Base-by-base conservation (phyloP, 2,888 invertebrate genomes). In the Pollenia angustigena region DNA sequence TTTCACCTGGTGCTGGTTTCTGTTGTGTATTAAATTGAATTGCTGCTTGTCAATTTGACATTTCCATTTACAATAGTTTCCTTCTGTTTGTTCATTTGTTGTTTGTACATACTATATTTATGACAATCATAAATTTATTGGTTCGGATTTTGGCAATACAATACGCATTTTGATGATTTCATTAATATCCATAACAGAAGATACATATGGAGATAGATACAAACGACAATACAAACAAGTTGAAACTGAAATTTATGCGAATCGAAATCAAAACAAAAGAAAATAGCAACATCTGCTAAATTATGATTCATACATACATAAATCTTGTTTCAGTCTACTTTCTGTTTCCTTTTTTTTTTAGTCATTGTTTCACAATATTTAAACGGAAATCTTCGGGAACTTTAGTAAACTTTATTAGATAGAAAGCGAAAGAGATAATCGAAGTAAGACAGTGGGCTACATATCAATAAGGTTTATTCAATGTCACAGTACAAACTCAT, bases 91-190 rank as follows among this genome's bases (percentile, higher is more conserved):
- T 46, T 16, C 56, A 18, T 46, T 76, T 76, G 44, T 12, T 32
- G 32, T 32, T 32, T 32, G 6, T 32, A 32, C 32, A 32, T 69
- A 40, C 46, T 18, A 9, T 72, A 83, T 82, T 86, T 83, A 80
- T 83, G 64, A 32, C 52, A 52, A 48, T 48, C 54, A 80, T 72
- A 83, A 86, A 83, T 83, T 60, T 76, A 60, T 10, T 75, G 54
- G 58, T 52, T 32, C 6, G n/a, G 48, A 16, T 42, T 60, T 18
- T 58, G 40, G 40, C 48, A 40, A 56, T 40, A 78, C 52, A 56
- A 64, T 50, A 72, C 78, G 66, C 56, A 84, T 58, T 66, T 74
- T 68, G 64, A 58, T 78, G 66, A 84, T 58, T 84, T 84, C 58
- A 60, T 32, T 32, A 32, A 6, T 56, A 48, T n/a, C 46, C 54